Conservation (phyloP, 2,797 vertebrate genomes). For the Takifugu rubripes region DNA sequence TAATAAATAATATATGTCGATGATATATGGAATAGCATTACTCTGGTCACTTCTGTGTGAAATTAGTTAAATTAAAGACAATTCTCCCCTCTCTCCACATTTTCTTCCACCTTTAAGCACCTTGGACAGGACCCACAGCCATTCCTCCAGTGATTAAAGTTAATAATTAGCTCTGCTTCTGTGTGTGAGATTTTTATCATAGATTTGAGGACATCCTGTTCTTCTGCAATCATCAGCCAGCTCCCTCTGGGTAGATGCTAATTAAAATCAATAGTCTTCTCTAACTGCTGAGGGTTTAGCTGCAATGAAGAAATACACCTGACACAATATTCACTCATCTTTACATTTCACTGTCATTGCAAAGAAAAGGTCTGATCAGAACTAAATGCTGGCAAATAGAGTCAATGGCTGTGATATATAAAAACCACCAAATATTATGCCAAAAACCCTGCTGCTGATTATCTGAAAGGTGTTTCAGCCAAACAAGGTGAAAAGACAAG, state of each 20-base stretch:
- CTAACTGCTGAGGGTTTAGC: constrained; percentile 67
- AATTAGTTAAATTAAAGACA: too few relatives aligned
- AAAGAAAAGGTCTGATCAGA: background rate
- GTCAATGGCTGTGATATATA: background rate
- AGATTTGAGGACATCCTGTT: constrained; percentile 85
- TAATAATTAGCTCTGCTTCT: constrained; percentile 84
- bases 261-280: constrained; percentile 99
- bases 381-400: background rate
- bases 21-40: too few relatives aligned
- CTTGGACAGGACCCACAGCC: constrained; percentile 80
- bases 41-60: too few relatives aligned
- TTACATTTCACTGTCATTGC: constrained; percentile 17
- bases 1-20: too few relatives aligned
- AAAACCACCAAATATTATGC: constrained; percentile 1
- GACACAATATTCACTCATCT: constrained; percentile 26
- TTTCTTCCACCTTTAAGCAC: constrained; percentile 72
- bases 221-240: constrained; percentile 89
- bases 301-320: constrained; percentile 51
- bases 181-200: constrained; percentile 83
- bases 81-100: constrained; percentile 12
- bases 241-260: constrained; percentile 94
- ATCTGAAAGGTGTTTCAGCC: too few relatives aligned
- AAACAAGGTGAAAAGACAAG: too few relatives aligned
- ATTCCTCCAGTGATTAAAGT: constrained; percentile 86
- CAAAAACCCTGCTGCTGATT: constrained; percentile 6